Conservation (phyloP, 2,797 vertebrate species). For the Liparis tanakae region DNA sequence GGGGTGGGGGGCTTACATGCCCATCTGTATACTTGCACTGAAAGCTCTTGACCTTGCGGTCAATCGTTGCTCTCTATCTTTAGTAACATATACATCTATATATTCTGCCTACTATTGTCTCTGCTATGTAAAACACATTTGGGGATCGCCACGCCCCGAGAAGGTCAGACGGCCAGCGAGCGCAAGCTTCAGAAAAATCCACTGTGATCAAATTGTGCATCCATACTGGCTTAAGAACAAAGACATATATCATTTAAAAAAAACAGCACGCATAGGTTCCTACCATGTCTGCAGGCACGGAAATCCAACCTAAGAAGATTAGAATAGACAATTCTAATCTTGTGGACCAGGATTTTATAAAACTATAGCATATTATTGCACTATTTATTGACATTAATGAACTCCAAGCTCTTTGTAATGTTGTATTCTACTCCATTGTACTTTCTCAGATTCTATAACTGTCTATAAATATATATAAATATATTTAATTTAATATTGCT, state of each 20-base stretch:
- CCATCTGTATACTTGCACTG: constrained; percentile 6
- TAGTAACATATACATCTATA: constrained; percentile 28
- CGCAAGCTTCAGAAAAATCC: constrained; percentile 48
- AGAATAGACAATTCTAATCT: constrained; percentile 46
- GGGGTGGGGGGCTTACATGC: background rate
- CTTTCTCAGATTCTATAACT: background rate
- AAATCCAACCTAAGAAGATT: constrained; percentile 82
- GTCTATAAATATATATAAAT: too few species aligned
- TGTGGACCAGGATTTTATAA: constrained; percentile 22
- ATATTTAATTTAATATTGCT: too few species aligned
- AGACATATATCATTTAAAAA: constrained; percentile 59
- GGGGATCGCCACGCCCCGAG: constrained; percentile 15
- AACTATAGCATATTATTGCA: constrained; percentile 14
- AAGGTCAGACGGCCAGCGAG: constrained; percentile 19
- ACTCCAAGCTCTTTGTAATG: background rate
- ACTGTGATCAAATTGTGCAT: constrained; percentile 55
- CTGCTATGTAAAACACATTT: constrained; percentile 12
- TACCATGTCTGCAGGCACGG: constrained; percentile 61
- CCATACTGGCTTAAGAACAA: constrained; percentile 55
- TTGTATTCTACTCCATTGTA: background rate
- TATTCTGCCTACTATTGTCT: background rate
- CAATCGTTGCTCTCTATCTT: constrained; percentile 32
- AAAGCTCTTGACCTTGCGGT: constrained; percentile 58
- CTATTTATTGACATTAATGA: constrained; percentile 11
- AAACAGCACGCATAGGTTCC: constrained; percentile 54